phyloP scores from a whole-genome alignment of 2,888 invertebrate species.

The Lycaena phlaeas region DNA sequence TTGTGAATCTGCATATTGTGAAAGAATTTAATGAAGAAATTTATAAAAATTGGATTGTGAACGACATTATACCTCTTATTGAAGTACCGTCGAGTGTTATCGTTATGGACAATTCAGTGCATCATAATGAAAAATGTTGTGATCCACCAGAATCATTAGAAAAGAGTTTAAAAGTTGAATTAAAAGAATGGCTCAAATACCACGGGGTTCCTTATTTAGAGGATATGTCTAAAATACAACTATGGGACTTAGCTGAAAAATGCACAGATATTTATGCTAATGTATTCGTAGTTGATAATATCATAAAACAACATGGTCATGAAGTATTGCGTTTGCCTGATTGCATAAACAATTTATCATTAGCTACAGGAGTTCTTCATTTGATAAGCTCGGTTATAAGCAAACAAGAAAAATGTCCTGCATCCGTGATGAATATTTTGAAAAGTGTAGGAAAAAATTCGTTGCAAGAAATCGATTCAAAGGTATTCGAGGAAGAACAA shows the following conservation, averaged over 20 bases:
- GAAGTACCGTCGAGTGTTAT: conserved; percentile 10
- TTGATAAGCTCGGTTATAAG: neutral
- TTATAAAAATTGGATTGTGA: conserved; percentile 9
- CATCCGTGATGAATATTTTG: neutral
- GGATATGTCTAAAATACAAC: conserved; percentile 10
- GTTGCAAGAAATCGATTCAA: neutral
- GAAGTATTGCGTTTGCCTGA: conserved; percentile 13
- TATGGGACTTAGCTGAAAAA: conserved; percentile 10
- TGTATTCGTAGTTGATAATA: conserved; percentile 11
- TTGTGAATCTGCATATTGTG: neutral
- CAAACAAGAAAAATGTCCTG: neutral
- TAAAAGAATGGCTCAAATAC: conserved; percentile 13
- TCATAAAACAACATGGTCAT: conserved; percentile 11
- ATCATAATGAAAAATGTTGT: conserved; percentile 10
- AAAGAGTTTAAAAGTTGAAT: conserved; percentile 12
- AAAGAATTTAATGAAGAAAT: neutral
- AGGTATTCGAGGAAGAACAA: conserved; percentile 9
- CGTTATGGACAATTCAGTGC: conserved; percentile 9
- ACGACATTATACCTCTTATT: conserved; percentile 1
- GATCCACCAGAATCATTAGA: neutral
- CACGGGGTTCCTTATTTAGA: conserved; percentile 10
- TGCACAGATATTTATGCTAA: conserved; percentile 10
- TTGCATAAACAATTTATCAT: conserved; percentile 12
- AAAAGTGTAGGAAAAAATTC: neutral
- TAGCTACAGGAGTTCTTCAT: conserved; percentile 5